Base-by-base conservation (phyloP, 2,888 invertebrate species). In the Chrysomela aeneicollis region DNA sequence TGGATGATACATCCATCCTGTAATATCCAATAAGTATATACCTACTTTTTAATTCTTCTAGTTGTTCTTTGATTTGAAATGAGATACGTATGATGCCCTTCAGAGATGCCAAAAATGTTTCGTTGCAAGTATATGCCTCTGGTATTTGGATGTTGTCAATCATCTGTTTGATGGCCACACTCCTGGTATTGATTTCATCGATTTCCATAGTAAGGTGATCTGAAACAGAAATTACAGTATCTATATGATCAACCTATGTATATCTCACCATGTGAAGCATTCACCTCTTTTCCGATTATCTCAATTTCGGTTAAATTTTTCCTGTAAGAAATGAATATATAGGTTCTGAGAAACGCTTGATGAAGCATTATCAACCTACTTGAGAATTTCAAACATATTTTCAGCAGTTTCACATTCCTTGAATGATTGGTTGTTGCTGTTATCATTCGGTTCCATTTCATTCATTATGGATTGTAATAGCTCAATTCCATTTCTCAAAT, bases 271-370 rank as follows among this genome's bases (percentile, higher is more conserved):
- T 57, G 21, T 51, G 47, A 46, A 15, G 18, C n/a, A 26, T 52
- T 53, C 15, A 63, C 12, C 9, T 42, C 50, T 30, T n/a, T n/a
- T 19, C 54, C 50, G 10, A 46, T 37, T 30, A 53, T 57, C 15
- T 49, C 22, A 47, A 58, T 37, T 35, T 61, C 60, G 15, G 57
- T 10, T 9, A 59, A 15, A 26, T 63, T 53, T 15, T 59, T 53
- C 21, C 63, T 63, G 17, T 37, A 63, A 63, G 22, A 54, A 42
- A 42, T 42, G n/a, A n/a, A 15, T 42, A 15, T n/a, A n/a, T n/a
- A 15, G 9, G 2, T 42, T 15, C 15, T 42, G 12, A 15, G 3
- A 12, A 42, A 15, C 1, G 2, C 4, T 15, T 42, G 4, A 42
- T 42, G 3, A 8, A 15, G 2, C n/a, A n/a, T n/a, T 15, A 42